These are phyloP conservation scores for Diorhabda elongata DNA, from an alignment of 1,140 invertebrate genomes.

Conservation along the genomic window DNA sequence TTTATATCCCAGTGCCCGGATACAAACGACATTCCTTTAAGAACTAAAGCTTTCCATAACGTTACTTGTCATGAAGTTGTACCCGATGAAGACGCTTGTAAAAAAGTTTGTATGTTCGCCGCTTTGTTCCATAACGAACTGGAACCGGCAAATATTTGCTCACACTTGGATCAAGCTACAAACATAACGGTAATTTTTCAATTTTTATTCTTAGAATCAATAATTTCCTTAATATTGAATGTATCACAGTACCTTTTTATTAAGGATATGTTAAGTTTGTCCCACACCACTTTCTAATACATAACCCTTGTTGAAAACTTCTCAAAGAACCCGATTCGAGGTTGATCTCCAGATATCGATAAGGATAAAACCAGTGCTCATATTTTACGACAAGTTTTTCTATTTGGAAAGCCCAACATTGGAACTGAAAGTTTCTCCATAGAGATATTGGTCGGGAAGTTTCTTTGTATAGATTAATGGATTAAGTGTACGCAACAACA, in stretches of 20 bases:
- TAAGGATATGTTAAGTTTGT: background rate
- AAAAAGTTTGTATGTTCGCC: background rate
- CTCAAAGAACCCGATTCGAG: background rate
- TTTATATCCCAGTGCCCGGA: background rate
- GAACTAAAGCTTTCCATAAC: constrained; percentile 5
- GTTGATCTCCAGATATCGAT: no score
- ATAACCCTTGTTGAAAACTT: background rate
- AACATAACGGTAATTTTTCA: background rate
- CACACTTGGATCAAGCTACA: background rate
- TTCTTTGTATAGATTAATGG: background rate
- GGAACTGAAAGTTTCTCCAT: no score
- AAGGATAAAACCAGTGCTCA: no score
- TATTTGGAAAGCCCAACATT: no score
- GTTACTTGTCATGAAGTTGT: constrained; percentile 9
- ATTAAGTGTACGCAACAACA: background rate
- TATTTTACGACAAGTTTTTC: no score
- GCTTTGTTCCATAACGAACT: background rate
- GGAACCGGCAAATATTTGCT: constrained; percentile 1
- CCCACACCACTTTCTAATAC: background rate
- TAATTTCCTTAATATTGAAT: no score
- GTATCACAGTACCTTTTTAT: background rate
- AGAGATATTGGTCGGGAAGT: background rate
- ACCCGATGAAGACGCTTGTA: background rate
- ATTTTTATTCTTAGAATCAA: no score
- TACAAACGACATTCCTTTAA: background rate